Evolutionary conservation across 1,140 invertebrate genomes (phyloP).

Genomic region (Pseudomyrmex dendroicus): DNA sequence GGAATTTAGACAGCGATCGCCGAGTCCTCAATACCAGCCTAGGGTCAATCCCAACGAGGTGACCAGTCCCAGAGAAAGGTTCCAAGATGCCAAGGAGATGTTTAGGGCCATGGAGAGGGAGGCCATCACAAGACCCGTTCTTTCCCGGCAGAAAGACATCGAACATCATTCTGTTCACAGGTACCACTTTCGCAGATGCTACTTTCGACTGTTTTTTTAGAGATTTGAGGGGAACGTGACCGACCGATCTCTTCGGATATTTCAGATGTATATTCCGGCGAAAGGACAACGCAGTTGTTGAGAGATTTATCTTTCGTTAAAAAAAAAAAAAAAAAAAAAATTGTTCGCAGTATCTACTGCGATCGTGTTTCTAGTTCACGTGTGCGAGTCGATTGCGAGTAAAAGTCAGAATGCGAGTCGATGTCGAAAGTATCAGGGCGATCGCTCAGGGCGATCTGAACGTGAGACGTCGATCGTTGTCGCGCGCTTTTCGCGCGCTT

Average conservation of each 20-base stretch:
- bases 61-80: slow-evolving; percentile 89
- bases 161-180: slow-evolving; percentile 80
- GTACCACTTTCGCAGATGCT: slow-evolving; percentile 56
- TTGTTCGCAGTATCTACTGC: not conserved
- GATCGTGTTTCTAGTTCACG: not conserved
- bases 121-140: slow-evolving; percentile 85
- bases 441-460: slow-evolving; percentile 1
- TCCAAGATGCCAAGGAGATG: slow-evolving; percentile 93
- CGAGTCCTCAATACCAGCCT: slow-evolving; percentile 84
- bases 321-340: not conserved
- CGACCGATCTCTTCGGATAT: too few species aligned
- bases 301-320: not conserved
- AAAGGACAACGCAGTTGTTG: too few species aligned
- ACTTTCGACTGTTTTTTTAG: not conserved
- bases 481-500: not conserved
- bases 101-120: slow-evolving; percentile 91
- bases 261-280: too few species aligned
- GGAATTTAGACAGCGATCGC: slow-evolving; percentile 85
- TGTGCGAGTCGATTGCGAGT: slow-evolving; percentile 2
- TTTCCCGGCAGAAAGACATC: slow-evolving; percentile 79
- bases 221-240: too few species aligned
- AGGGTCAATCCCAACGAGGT: slow-evolving; percentile 78
- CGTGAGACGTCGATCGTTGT: slow-evolving; percentile 10
- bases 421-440: slow-evolving; percentile 13
- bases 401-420: slow-evolving; percentile 37